Evolutionary conservation across 1,140 invertebrate species (phyloP).

Genomic region (Drosophila fuyamai): DNA sequence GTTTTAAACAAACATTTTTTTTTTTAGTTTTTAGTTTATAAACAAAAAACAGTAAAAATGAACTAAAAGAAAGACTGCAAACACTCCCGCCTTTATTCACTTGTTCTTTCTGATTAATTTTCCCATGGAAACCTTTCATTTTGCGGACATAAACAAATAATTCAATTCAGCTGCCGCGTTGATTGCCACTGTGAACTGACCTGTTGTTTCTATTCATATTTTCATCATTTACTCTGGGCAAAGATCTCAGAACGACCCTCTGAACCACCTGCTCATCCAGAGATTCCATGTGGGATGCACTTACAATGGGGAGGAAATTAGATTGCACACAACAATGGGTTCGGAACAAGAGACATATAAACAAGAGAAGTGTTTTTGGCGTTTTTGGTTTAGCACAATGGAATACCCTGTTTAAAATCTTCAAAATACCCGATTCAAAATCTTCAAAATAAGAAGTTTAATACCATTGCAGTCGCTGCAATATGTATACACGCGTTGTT

Average conservation of each 20-base stretch:
- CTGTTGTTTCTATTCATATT: constrained; percentile 7
- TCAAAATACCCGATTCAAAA: no score
- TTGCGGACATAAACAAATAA: constrained; percentile 38
- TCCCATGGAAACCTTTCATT: constrained; percentile 5
- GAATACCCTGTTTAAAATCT: no score
- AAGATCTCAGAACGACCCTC: constrained; percentile 3
- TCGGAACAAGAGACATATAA: constrained; percentile 2
- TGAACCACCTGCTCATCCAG: constrained; percentile 12
- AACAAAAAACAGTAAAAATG: neutral
- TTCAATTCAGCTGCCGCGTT: constrained; percentile 30
- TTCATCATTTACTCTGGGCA: neutral
- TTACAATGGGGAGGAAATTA: constrained; percentile 65
- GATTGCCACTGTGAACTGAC: constrained; percentile 39
- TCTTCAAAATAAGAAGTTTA: no score
- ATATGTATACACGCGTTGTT: no score
- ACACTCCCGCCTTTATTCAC: neutral
- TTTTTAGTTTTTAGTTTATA: neutral
- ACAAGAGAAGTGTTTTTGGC: neutral
- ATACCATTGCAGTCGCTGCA: no score
- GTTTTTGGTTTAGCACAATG: neutral
- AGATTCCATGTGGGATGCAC: constrained; percentile 7
- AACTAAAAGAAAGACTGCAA: neutral
- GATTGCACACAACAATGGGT: constrained; percentile 57
- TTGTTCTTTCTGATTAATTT: neutral
- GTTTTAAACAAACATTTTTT: no score